Conservation (phyloP, 2,113 vertebrate genomes). For the Malurus melanocephalus region DNA sequence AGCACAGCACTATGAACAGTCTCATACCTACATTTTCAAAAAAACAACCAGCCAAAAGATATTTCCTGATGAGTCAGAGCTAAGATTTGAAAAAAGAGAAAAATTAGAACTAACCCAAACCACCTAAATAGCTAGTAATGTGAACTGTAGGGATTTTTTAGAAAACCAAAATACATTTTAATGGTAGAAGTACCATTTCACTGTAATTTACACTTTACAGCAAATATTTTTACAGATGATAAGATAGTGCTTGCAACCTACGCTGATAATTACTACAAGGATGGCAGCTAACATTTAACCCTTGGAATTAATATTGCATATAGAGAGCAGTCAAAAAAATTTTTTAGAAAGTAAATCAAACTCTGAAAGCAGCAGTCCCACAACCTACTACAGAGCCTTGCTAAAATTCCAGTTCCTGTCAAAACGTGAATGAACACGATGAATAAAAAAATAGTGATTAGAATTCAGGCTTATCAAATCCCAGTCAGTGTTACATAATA, state of each 20-base stretch:
- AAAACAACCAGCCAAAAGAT: not conserved
- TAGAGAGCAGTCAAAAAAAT: not conserved
- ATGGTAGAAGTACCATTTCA: not conserved
- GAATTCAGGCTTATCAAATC: not conserved
- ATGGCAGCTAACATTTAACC: not conserved
- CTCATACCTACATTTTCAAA: not conserved
- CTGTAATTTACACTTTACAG: not conserved
- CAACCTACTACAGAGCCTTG: not conserved
- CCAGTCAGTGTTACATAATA: not conserved
- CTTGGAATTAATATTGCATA: not conserved
- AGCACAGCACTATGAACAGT: not conserved
- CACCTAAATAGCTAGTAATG: not conserved
- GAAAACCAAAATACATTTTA: not conserved
- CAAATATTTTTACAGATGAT: not conserved
- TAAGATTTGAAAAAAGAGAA: not conserved
- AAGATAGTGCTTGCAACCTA: not conserved
- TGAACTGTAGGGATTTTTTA: not conserved
- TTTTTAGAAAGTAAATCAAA: not conserved
- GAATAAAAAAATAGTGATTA: not conserved
- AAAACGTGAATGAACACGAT: not conserved
- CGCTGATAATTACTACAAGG: not conserved
- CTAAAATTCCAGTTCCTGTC: not conserved
- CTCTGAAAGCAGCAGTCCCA: not conserved
- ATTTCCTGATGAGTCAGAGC: not conserved
- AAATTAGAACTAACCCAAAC: not conserved